phyloP scores from a whole-genome alignment of 35 echinoderm and acorn worm species.

The Hemicentrotus pulcherrimus region DNA sequence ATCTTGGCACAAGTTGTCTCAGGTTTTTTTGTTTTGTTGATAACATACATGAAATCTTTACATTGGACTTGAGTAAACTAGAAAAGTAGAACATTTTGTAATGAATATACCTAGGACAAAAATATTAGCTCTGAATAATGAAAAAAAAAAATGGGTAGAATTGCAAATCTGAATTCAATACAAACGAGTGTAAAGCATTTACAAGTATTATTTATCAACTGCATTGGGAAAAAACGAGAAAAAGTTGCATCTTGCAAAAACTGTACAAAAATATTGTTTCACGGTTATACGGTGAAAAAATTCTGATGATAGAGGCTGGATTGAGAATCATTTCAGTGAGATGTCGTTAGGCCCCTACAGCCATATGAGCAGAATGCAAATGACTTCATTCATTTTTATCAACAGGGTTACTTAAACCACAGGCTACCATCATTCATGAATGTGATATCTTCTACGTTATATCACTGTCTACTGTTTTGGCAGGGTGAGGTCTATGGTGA shows the following conservation, averaged over 20 bases:
- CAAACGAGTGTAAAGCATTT: neutral
- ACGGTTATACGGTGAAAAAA: neutral
- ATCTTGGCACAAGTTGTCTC: neutral
- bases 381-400: neutral
- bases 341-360: neutral
- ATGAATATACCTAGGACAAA: neutral
- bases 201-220: neutral
- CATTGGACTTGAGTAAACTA: neutral
- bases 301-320: neutral
- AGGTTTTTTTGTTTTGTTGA: neutral
- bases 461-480: neutral
- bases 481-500: neutral
- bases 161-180: neutral
- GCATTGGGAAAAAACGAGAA: neutral
- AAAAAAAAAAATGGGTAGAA: neutral
- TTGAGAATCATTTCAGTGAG: slow-evolving; percentile 1
- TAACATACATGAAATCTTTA: neutral
- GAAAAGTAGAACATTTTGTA: neutral
- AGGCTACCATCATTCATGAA: neutral
- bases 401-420: no score
- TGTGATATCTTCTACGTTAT: neutral
- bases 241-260: neutral
- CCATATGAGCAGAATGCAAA: neutral
- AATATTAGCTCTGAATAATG: neutral
- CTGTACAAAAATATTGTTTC: neutral